Evolutionary conservation across 2,113 vertebrate species (phyloP).

Genomic region (Rallus limicola): DNA sequence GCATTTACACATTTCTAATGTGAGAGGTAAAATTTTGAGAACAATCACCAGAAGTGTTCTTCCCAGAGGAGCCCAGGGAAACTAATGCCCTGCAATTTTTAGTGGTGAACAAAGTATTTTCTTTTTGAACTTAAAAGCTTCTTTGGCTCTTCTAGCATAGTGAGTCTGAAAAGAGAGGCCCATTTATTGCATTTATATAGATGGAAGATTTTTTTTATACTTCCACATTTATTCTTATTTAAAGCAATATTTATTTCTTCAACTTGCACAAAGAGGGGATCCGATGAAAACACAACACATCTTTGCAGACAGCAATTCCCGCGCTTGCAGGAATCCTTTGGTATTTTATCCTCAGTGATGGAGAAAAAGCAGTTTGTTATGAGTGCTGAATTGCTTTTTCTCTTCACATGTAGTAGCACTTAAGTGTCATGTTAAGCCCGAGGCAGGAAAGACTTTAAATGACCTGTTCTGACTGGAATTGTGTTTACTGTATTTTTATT

Average conservation of each 20-base stretch:
- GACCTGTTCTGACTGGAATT: constrained; percentile 84
- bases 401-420: constrained; percentile 83
- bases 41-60: background rate
- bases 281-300: constrained; percentile 76
- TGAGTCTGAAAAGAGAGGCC: constrained; percentile 48
- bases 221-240: constrained; percentile 74
- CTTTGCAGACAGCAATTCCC: background rate
- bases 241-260: constrained; percentile 74
- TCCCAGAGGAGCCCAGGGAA: background rate
- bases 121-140: background rate
- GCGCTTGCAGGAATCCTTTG: constrained; percentile 70
- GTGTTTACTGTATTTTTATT: constrained; percentile 83
- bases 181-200: constrained; percentile 40
- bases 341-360: constrained; percentile 75
- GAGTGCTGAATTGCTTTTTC: constrained; percentile 80
- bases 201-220: constrained; percentile 39
- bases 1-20: background rate
- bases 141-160: background rate
- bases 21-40: background rate
- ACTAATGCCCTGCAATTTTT: background rate
- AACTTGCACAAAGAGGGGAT: constrained; percentile 56
- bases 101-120: background rate
- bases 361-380: constrained; percentile 83
- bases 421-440: constrained; percentile 89
- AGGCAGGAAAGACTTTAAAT: constrained; percentile 83